A percentile compares a stretch with the other conserved stretches of the same genome.
Evolutionary conservation across 2,888 invertebrate species (phyloP).

Genomic region (Nomada fucata): DNA sequence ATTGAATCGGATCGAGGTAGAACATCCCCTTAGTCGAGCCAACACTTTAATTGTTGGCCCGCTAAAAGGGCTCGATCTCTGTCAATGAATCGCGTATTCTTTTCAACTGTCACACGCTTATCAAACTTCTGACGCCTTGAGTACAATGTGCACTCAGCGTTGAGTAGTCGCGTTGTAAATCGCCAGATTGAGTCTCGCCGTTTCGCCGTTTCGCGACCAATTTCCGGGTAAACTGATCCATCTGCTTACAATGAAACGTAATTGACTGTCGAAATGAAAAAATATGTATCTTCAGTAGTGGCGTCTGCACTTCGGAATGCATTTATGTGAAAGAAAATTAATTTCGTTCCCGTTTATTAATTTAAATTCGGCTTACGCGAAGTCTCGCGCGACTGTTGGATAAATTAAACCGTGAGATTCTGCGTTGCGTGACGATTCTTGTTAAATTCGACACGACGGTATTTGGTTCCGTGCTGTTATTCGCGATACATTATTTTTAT

Average conservation of each 20-base stretch:
- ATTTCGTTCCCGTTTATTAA: not conserved
- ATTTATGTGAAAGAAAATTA: not conserved
- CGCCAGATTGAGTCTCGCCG: constrained; percentile 52
- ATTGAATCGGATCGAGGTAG: constrained; percentile 18
- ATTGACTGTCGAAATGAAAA: constrained; percentile 38
- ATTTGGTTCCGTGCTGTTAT: not conserved
- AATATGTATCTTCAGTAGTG: constrained; percentile 41
- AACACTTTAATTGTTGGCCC: constrained; percentile 60
- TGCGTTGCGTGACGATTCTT: not conserved
- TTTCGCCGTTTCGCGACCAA: constrained; percentile 18
- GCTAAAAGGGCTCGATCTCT: constrained; percentile 67
- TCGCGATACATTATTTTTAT: not conserved
- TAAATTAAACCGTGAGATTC: not conserved
- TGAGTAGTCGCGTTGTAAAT: constrained; percentile 57
- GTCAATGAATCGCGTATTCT: constrained; percentile 74
- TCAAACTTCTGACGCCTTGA: constrained; percentile 61
- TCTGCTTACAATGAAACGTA: constrained; percentile 40
- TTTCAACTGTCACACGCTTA: constrained; percentile 72
- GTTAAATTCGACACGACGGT: not conserved
- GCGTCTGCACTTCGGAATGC: not conserved
- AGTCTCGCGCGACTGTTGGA: not conserved
- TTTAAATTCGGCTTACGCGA: not conserved
- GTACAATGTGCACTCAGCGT: constrained; percentile 53
- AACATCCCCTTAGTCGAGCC: constrained; percentile 45
- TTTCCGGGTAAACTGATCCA: constrained; percentile 53